phyloP scores from a whole-genome alignment of 2,797 vertebrate genomes.

The Hybognathus amarus region DNA sequence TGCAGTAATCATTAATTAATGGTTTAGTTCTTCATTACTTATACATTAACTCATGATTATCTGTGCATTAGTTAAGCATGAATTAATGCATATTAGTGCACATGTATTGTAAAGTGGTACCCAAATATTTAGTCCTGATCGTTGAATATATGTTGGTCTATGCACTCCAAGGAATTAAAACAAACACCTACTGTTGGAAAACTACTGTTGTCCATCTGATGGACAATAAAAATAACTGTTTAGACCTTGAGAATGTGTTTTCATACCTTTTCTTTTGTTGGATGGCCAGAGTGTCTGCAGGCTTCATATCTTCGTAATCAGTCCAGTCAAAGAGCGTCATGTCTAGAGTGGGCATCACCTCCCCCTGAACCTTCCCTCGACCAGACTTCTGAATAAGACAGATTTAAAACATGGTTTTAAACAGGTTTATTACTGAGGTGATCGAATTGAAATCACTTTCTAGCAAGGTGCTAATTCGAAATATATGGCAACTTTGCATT shows the following conservation, averaged over 20 bases:
- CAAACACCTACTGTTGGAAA: neutral
- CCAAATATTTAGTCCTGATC: slow-evolving; percentile 34
- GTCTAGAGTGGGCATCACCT: slow-evolving; percentile 94
- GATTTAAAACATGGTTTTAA: neutral
- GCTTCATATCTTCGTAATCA: slow-evolving; percentile 96
- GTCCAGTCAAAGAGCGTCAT: slow-evolving; percentile 98
- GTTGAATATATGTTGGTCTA: neutral
- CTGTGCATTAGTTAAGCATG: too few species aligned
- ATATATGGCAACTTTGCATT: neutral
- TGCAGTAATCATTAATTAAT: too few species aligned
- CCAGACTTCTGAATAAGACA: slow-evolving; percentile 66
- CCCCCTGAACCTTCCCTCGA: slow-evolving; percentile 80
- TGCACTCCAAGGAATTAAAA: neutral
- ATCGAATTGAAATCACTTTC: neutral
- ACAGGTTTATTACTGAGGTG: slow-evolving; percentile 1
- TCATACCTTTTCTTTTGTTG: slow-evolving; percentile 86
- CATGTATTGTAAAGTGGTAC: too few species aligned
- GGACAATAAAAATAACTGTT: neutral
- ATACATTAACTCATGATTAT: too few species aligned
- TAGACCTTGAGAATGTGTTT: neutral
- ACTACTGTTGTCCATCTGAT: neutral
- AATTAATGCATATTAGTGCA: too few species aligned
- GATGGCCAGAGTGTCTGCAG: slow-evolving; percentile 87
- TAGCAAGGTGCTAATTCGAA: slow-evolving; percentile 18
- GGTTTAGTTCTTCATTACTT: too few species aligned